These are phyloP conservation scores for Mesorhabditis belari DNA, from an alignment of 2,888 invertebrate species.

Conservation along the genomic window DNA sequence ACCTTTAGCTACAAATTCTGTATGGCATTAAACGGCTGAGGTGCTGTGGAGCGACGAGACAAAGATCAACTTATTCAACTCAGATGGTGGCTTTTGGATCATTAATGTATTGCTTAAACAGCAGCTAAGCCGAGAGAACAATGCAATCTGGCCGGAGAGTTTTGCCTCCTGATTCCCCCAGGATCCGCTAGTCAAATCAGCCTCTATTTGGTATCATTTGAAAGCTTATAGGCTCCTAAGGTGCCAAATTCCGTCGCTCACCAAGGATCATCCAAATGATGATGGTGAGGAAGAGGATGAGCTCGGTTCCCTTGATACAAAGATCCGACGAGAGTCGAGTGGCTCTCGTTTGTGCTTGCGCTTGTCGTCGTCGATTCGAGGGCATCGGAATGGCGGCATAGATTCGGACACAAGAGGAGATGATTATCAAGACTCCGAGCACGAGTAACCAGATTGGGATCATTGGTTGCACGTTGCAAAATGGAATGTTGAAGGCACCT, in stretches of 20 bases:
- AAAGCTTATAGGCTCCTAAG: neutral
- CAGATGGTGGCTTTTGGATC: no score
- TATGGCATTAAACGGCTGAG: no score
- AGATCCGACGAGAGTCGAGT: neutral
- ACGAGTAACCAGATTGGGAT: conserved; percentile 47
- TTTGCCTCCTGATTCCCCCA: conserved; percentile 1
- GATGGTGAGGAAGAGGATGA: conserved; percentile 34
- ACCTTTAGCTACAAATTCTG: no score
- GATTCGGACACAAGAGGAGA: conserved; percentile 37
- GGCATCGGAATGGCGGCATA: conserved; percentile 28
- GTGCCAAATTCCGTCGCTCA: no score
- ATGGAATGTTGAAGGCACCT: conserved; percentile 40
- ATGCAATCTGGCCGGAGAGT: no score
- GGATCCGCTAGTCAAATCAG: no score
- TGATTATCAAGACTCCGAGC: conserved; percentile 37
- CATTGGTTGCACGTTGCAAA: conserved; percentile 45
- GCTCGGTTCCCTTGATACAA: conserved; percentile 30
- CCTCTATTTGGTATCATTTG: neutral
- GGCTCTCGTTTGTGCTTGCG: neutral
- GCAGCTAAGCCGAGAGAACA: no score
- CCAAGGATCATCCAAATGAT: conserved; percentile 46
- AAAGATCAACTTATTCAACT: no score
- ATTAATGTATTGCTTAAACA: no score
- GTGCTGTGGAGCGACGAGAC: no score
- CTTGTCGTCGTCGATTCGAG: conserved; percentile 6